phyloP scores from a whole-genome alignment of 35 echinoderm and acorn worm genomes.

The Heliocidaris tuberculata region DNA sequence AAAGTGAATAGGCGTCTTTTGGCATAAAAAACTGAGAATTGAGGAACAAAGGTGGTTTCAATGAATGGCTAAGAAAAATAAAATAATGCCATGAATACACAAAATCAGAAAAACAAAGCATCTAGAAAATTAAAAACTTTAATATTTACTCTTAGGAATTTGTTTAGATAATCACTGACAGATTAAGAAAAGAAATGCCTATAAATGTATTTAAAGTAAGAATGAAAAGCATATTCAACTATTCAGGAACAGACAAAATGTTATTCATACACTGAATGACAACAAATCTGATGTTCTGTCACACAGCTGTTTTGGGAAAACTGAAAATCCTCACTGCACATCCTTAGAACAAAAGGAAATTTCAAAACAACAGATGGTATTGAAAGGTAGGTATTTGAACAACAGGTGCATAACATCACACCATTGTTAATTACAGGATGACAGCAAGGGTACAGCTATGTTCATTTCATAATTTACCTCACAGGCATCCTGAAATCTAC shows the following conservation, averaged over 20 bases:
- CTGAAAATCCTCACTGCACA: neutral
- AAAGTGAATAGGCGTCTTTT: neutral
- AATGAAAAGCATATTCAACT: too few species aligned
- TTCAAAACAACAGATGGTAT: neutral
- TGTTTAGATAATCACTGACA: too few species aligned
- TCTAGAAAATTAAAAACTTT: too few species aligned
- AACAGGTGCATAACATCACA: constrained; percentile 5
- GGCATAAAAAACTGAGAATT: too few species aligned
- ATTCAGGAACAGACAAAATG: neutral
- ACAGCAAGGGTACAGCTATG: neutral
- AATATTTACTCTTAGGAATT: too few species aligned
- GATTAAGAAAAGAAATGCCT: too few species aligned
- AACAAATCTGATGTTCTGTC: neutral
- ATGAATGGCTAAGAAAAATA: too few species aligned
- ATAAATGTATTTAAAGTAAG: too few species aligned
- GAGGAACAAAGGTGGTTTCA: too few species aligned
- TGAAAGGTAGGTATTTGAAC: neutral
- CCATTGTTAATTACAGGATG: neutral
- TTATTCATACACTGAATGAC: neutral
- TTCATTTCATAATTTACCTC: neutral
- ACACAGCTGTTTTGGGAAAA: neutral
- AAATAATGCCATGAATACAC: too few species aligned
- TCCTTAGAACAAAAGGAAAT: neutral
- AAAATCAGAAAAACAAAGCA: too few species aligned
- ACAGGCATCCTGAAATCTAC: neutral